Evolutionary conservation across 2,113 vertebrate species (phyloP).

Genomic region (Podocnemis expansa): DNA sequence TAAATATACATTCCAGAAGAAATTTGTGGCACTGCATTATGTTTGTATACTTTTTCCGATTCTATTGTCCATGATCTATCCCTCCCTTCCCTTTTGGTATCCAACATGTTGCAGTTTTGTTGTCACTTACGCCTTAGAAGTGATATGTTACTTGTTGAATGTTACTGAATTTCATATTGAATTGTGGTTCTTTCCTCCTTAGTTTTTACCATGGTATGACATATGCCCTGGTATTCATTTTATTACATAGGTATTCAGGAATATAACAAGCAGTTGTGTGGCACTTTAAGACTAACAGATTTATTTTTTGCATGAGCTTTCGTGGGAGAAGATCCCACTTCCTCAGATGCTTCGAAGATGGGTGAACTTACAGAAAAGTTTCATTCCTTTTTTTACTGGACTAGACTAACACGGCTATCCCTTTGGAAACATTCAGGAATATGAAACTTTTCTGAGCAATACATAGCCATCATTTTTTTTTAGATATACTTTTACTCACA

Average conservation of each 20-base stretch:
- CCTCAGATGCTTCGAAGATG: no score
- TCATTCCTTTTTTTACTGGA: no score
- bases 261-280: no score
- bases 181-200: not conserved
- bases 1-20: fast-evolving
- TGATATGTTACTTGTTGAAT: not conserved
- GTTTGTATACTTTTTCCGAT: not conserved
- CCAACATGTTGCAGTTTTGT: not conserved
- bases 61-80: not conserved
- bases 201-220: not conserved
- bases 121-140: not conserved
- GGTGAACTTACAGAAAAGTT: no score
- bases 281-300: no score
- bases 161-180: not conserved
- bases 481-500: no score
- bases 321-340: no score
- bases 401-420: no score
- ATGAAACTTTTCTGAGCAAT: fast-evolving
- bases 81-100: not conserved
- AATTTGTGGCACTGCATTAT: not conserved
- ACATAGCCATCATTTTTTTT: not conserved
- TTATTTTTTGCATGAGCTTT: no score
- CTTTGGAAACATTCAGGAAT: no score
- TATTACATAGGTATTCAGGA: fast-evolving
- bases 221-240: not conserved